Base-by-base conservation (phyloP, 2,888 invertebrate species). In the Apamea crenata region DNA sequence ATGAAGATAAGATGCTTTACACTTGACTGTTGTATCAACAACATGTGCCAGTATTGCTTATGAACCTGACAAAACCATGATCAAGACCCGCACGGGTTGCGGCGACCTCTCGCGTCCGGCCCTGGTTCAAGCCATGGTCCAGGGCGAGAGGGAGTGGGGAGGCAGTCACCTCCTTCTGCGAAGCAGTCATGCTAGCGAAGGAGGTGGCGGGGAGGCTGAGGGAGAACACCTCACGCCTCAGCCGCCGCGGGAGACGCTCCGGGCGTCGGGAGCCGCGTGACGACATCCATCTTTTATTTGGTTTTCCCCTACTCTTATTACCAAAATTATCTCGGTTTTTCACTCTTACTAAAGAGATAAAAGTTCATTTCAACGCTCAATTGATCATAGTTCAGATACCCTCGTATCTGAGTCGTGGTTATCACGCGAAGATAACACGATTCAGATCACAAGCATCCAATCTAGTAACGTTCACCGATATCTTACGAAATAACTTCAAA, bases 371-470 rank as follows among this genome's bases (percentile, higher is more conserved):
- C 21, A 25, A 59, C 32, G 63, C 32, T 59, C 69, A 66, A 74
- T 85, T 85, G 82, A 82, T 86, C 74, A 50, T 78, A 69, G 40
- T 32, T 73, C 47, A 29, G 44, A 63, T 66, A 74, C 29, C 18
- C 44, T 44, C 14, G 14, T 74, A 63, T 73, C 72, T 50, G 16
- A 70, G 61, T 72, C 65, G 47, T 78, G 65, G 29, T 36, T 85
- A 83, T 80, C 87, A 74, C 47, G 40, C 40, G n/a, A n/a, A 56
- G 86, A 85, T 85, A 87, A 77, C 65, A 69, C 14, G 36, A 72
- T 71, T 85, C 68, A 73, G 63, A 85, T 82, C 85, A 56, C 32
- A 47, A 85, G 53, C 59, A 32, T 69, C 40, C 40, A 74, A 77
- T 80, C 67, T 80, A 77, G 77, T 68, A 85, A 85, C 59, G 59